Evolutionary conservation across 2,797 vertebrate species (phyloP).

Genomic region (Enoplosus armatus): DNA sequence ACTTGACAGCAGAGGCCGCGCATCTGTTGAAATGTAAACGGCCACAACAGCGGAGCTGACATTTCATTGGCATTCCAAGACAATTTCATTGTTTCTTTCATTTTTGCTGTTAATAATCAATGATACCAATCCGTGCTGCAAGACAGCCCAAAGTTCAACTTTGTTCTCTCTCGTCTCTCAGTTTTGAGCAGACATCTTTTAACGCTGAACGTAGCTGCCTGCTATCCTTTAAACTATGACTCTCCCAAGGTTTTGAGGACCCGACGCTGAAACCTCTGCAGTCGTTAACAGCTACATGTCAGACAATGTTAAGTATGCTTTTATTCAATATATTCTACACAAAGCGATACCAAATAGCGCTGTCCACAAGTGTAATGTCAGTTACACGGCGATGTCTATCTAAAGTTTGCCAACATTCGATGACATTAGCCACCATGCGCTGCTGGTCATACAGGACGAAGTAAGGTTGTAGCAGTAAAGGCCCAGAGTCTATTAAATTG

Average conservation of each 20-base stretch:
- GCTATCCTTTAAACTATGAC: conserved; percentile 7
- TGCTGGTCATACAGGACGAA: neutral
- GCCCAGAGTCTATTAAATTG: neutral
- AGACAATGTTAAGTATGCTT: neutral
- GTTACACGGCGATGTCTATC: no score
- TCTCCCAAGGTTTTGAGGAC: neutral
- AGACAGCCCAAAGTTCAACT: conserved; percentile 8
- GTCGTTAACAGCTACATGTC: neutral
- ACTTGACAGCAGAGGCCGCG: conserved; percentile 20
- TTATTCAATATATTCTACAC: no score
- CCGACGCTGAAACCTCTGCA: neutral
- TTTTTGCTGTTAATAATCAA: conserved; percentile 33
- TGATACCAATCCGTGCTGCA: neutral
- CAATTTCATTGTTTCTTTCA: conserved; percentile 23
- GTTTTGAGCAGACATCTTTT: conserved; percentile 2
- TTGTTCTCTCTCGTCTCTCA: conserved; percentile 1
- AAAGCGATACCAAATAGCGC: no score
- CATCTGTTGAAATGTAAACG: conserved; percentile 29
- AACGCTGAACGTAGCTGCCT: neutral
- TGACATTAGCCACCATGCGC: no score
- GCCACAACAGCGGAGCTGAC: neutral
- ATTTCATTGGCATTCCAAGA: neutral
- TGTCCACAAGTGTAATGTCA: no score
- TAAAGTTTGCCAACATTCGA: neutral
- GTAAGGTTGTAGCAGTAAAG: neutral